phyloP scores from a whole-genome alignment of 2,113 vertebrate species.

The Silurus asotus region DNA sequence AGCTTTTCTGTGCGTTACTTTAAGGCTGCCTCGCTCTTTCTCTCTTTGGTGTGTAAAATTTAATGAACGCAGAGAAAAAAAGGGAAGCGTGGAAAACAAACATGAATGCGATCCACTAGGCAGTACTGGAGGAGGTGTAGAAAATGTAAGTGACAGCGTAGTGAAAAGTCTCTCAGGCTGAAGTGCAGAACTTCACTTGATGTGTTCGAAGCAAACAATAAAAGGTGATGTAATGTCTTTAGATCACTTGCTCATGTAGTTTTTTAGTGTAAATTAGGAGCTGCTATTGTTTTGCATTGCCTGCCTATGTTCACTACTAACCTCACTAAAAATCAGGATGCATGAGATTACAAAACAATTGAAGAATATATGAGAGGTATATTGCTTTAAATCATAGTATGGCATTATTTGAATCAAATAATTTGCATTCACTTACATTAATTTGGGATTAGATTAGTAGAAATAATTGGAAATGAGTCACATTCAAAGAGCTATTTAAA shows the following conservation, averaged over 20 bases:
- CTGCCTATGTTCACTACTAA: neutral
- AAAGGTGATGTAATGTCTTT: neutral
- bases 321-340: neutral
- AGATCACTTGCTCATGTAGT: neutral
- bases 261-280: slow-evolving; percentile 13
- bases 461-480: neutral
- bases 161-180: slow-evolving; percentile 9
- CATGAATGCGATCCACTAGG: slow-evolving; percentile 64
- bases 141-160: slow-evolving; percentile 30
- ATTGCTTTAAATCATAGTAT: neutral
- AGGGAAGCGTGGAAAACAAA: slow-evolving; percentile 66
- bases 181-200: slow-evolving; percentile 19
- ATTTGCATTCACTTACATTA: neutral
- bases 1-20: slow-evolving; percentile 69
- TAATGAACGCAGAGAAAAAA: slow-evolving; percentile 80
- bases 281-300: neutral
- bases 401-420: neutral
- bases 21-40: slow-evolving; percentile 79
- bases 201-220: neutral
- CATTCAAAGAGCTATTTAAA: neutral
- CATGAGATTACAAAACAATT: neutral
- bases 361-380: neutral
- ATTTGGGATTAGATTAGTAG: neutral
- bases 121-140: neutral
- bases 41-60: slow-evolving; percentile 81